Conservation (phyloP, 2,888 invertebrate genomes). For the Petrolisthes manimaculis region DNA sequence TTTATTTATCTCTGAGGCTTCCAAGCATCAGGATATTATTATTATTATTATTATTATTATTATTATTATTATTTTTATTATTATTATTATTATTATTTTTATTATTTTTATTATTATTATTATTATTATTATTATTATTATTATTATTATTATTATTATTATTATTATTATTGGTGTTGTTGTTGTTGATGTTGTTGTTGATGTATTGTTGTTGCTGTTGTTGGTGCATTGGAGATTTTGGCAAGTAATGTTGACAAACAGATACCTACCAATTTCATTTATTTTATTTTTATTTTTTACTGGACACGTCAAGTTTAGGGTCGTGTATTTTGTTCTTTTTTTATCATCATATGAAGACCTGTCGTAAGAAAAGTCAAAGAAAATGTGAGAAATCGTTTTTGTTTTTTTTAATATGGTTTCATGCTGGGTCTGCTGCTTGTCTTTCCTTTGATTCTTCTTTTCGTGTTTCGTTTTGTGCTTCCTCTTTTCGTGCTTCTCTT, state of each 20-base stretch:
- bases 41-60: background rate
- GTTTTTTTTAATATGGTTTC: background rate
- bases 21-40: too few species aligned
- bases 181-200: background rate
- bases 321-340: background rate
- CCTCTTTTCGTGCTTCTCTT: too few species aligned
- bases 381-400: background rate
- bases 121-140: background rate
- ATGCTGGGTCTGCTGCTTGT: background rate
- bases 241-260: background rate
- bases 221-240: background rate
- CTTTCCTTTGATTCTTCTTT: background rate
- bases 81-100: background rate
- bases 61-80: too few species aligned
- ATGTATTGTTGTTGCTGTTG: background rate
- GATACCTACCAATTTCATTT: background rate
- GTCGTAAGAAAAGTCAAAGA: too few species aligned
- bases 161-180: background rate
- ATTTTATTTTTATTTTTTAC: background rate
- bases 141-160: too few species aligned
- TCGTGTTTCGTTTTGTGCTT: too few species aligned
- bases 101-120: conserved; percentile 16
- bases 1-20: background rate
- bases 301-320: background rate
- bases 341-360: background rate